Evolutionary conservation across 1,140 invertebrate genomes (phyloP), one percentile per base, ranked within the genome.

Genomic region (Holcopasites calliopsidis): DNA sequence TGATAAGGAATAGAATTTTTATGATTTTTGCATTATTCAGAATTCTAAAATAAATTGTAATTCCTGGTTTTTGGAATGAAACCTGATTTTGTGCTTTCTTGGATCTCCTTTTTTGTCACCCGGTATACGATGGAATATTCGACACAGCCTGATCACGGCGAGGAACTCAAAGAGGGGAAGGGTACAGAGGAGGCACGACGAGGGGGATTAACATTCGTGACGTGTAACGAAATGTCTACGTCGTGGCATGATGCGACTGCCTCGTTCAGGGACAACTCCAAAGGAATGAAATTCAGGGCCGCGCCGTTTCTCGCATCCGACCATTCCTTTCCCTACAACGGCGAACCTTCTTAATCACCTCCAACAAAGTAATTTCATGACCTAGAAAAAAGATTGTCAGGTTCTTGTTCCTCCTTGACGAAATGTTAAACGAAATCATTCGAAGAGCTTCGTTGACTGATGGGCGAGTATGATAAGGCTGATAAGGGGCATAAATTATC

Each of bases 151-250:
- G 70, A 73, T 74, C 58, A 49, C 65, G 64, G 70, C 73, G 62
- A 40, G 60, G 81, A 82, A 79, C 68, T 77, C 71, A 65, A 75
- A 74, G 13, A 28, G 23, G 65, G 3, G 70, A 78, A 68, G 49
- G 71, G 31, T 44, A n/a, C 28, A n/a, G 52, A 13, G 42, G 72
- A 58, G 72, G 21, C 62, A 61, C 58, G 66, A 66, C 55, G 60
- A 73, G 68, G 77, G 50, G 78, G 68, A 79, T 69, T 76, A 76
- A 69, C 70, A 78, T 71, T 80, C 78, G 54, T 69, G 74, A 68
- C 65, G 77, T 69, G 77, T 76, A 76, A 76, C 55, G 60, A 50
- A 75, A 75, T 23, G 64, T 75, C 52, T 75, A 68, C 72, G 65
- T 52, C 55, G 47, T 68, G 42, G 64, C 40, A 49, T 31, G 52